Percentiles rank a stretch among this genome's conserved stretches.
These are phyloP conservation scores for Orthonyx spaldingii DNA, from an alignment of 2,113 vertebrate species.

Conservation along the genomic window DNA sequence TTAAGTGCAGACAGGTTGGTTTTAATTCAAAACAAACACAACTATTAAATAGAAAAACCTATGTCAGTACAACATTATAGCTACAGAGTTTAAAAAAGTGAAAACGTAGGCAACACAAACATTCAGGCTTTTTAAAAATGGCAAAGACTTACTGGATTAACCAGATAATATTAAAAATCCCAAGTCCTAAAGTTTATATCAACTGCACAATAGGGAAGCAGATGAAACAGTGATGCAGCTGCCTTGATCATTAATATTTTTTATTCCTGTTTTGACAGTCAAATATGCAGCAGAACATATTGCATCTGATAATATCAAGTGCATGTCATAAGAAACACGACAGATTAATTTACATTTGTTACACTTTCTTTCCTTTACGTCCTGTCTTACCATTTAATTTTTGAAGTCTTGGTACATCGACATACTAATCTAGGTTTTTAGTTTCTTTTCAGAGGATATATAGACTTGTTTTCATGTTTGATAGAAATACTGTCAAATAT, in stretches of 20 bases:
- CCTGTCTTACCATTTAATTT: not conserved
- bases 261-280: constrained; percentile 9
- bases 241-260: not conserved
- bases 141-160: not conserved
- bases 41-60: not conserved
- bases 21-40: constrained; percentile 51
- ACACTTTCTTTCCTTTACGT: not conserved
- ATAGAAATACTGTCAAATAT: not conserved
- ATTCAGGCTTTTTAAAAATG: not conserved
- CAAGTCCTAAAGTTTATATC: not conserved
- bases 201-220: not conserved
- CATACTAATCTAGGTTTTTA: not conserved
- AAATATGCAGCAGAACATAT: not conserved
- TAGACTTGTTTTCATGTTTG: not conserved
- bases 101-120: not conserved
- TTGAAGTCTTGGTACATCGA: not conserved
- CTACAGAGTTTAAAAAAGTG: not conserved
- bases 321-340: not conserved
- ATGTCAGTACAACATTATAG: not conserved
- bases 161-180: not conserved
- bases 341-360: not conserved
- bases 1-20: constrained; percentile 45
- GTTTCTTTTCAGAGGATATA: not conserved
- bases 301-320: not conserved
- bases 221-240: not conserved